These are phyloP conservation scores for Graphium colonna DNA, from an alignment of 2,888 invertebrate species.

Conservation along the genomic window DNA sequence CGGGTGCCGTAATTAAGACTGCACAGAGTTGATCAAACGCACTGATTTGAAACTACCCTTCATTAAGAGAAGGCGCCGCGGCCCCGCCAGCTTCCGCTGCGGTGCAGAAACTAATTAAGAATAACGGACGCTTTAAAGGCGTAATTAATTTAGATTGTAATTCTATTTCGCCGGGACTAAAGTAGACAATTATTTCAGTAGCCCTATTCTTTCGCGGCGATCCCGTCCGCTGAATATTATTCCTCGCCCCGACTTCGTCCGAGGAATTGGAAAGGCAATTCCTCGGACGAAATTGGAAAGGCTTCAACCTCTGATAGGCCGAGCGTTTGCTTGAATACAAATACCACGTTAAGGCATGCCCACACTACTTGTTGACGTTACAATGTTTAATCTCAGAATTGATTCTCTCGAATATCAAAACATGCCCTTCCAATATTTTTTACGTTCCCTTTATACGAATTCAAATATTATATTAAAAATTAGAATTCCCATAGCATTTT, in stretches of 20 bases:
- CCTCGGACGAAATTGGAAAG: too few relatives aligned
- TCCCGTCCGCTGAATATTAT: constrained; percentile 73
- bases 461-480: too few relatives aligned
- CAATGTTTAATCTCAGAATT: too few relatives aligned
- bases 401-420: too few relatives aligned
- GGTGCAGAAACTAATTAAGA: constrained; percentile 81
- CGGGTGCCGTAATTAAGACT: constrained; percentile 80
- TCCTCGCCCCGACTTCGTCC: constrained; percentile 69
- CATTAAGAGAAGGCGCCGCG: constrained; percentile 74
- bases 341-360: too few relatives aligned
- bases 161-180: constrained; percentile 78
- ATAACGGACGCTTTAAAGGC: constrained; percentile 81
- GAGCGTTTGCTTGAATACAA: too few relatives aligned
- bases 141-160: constrained; percentile 81
- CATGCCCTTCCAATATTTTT: too few relatives aligned
- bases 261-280: constrained; percentile 48
- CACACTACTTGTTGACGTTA: too few relatives aligned
- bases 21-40: constrained; percentile 81
- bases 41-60: constrained; percentile 80
- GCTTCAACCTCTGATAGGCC: too few relatives aligned
- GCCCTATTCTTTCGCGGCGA: constrained; percentile 76
- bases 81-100: constrained; percentile 70
- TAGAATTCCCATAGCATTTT: too few relatives aligned
- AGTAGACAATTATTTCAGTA: constrained; percentile 79
- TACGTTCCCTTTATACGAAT: too few relatives aligned